These are phyloP conservation scores for Polymixis flavicincta DNA, from an alignment of 2,888 invertebrate genomes.

Conservation along the genomic window DNA sequence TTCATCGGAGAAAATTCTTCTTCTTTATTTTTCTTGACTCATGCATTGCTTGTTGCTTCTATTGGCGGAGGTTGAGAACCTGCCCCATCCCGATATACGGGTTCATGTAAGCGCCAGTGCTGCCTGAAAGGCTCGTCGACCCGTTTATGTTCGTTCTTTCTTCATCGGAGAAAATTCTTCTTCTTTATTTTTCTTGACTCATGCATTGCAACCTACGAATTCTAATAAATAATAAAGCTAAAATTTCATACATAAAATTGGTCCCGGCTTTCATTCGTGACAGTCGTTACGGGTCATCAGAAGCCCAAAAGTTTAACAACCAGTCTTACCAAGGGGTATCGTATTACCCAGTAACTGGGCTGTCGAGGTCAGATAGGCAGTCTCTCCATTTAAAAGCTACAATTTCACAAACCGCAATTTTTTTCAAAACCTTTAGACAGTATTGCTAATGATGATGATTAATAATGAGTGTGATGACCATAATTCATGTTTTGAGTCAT, in stretches of 20 bases:
- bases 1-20: not conserved
- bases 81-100: too few relatives aligned
- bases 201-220: not conserved
- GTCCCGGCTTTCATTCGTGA: too few relatives aligned
- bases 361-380: too few relatives aligned
- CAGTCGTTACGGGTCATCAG: too few relatives aligned
- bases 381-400: not conserved
- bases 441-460: slow-evolving; percentile 45
- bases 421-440: slow-evolving; percentile 7
- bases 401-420: slow-evolving; percentile 1
- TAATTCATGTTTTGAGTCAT: slow-evolving; percentile 57
- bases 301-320: too few relatives aligned
- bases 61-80: not conserved
- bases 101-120: too few relatives aligned
- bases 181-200: not conserved
- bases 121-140: too few relatives aligned
- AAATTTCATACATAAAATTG: too few relatives aligned
- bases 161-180: not conserved
- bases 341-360: too few relatives aligned
- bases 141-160: not conserved
- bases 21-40: not conserved
- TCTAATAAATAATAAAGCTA: not conserved
- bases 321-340: too few relatives aligned
- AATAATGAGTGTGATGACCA: slow-evolving; percentile 47
- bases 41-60: not conserved